Percentiles rank a stretch among this genome's conserved stretches.
These are phyloP conservation scores for Chalcis sispes DNA, from an alignment of 2,888 invertebrate genomes.

Conservation along the genomic window DNA sequence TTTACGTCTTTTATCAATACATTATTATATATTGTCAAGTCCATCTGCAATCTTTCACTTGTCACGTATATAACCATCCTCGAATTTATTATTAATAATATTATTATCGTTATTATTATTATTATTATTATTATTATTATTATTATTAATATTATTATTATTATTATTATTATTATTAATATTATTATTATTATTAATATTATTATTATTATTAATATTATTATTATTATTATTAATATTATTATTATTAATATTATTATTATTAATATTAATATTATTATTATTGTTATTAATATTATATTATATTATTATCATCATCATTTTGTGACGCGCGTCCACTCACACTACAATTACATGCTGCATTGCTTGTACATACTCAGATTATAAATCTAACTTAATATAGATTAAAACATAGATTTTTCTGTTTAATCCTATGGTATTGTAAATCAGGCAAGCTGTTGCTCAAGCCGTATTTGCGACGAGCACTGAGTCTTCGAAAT, in stretches of 20 bases:
- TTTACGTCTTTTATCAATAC: conserved; percentile 42
- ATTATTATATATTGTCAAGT: conserved; percentile 53
- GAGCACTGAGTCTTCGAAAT: conserved; percentile 17
- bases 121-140: too few relatives aligned
- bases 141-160: too few relatives aligned
- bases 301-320: too few relatives aligned
- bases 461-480: conserved; percentile 10
- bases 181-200: too few relatives aligned
- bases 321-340: conserved; percentile 37
- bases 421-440: conserved; percentile 19
- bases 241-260: too few relatives aligned
- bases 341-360: conserved; percentile 53
- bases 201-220: too few relatives aligned
- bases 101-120: too few relatives aligned
- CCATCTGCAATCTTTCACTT: conserved; percentile 45
- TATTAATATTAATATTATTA: too few relatives aligned
- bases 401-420: conserved; percentile 61
- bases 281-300: too few relatives aligned
- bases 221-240: too few relatives aligned
- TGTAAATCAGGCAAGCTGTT: conserved; percentile 25
- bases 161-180: too few relatives aligned
- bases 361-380: conserved; percentile 71
- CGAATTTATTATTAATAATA: conserved; percentile 36
- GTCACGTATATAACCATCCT: conserved; percentile 41
- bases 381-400: conserved; percentile 69